phyloP scores from a whole-genome alignment of 2,888 invertebrate species.

The Ochropleura leucogaster region DNA sequence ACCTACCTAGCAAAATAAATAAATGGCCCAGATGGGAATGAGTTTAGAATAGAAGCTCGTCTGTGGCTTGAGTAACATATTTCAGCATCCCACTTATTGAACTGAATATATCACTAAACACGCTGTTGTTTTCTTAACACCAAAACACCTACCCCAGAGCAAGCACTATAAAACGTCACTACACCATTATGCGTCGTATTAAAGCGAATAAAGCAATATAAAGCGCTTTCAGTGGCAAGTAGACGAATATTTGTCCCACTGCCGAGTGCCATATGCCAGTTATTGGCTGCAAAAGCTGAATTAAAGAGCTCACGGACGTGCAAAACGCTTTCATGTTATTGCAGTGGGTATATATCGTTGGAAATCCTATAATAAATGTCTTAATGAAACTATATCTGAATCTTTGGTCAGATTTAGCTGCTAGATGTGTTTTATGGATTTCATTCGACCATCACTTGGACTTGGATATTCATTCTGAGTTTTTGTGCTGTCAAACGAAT shows the following conservation, averaged over 20 bases:
- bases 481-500: not conserved
- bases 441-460: conserved; percentile 1
- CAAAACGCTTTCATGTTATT: conserved; percentile 45
- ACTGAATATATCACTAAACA: not conserved
- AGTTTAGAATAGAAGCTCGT: not conserved
- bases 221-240: conserved; percentile 53
- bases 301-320: conserved; percentile 48
- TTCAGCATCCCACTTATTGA: not conserved
- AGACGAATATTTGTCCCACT: conserved; percentile 57
- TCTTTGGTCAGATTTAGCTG: conserved; percentile 13
- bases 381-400: conserved; percentile 50
- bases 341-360: conserved; percentile 39
- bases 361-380: conserved; percentile 42
- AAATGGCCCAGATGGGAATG: not conserved
- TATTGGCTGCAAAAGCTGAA: conserved; percentile 64
- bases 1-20: not conserved
- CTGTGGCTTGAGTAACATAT: not conserved
- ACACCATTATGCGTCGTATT: conserved; percentile 26
- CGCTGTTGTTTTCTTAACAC: conserved; percentile 1
- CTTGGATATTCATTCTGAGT: not conserved
- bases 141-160: conserved; percentile 12
- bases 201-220: conserved; percentile 58
- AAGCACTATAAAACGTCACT: not conserved
- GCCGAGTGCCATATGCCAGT: conserved; percentile 57
- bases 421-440: conserved; percentile 19